Evolutionary conservation across 2,888 invertebrate genomes (phyloP), one percentile per base, ranked within the genome.

Genomic region (Listrodromus nycthemerus): DNA sequence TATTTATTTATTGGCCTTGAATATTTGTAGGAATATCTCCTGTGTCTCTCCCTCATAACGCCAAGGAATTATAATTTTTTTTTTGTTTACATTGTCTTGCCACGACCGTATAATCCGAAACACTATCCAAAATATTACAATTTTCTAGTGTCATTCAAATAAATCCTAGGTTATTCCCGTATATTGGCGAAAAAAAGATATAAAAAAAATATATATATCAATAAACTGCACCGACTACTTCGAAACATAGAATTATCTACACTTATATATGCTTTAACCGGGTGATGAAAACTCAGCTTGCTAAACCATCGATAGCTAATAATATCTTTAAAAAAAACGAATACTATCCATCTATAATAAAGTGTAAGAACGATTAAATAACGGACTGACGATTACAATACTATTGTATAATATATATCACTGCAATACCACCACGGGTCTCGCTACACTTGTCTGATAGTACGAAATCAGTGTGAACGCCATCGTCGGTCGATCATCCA

Each of bases 341-440:
- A 83, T 73, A 83, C 55, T 83, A 80, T 69, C 37, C 63, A 58
- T 73, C 77, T 80, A 80, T 69, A 52, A 74, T 52, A 55, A 80
- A 65, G 45, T 61, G 55, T 73, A 67, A 65, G 6, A 65, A 33
- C 48, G 21, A 33, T 24, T n/a, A 30, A 48, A 61, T 61, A 48
- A 50, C 24, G 58, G 7, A n/a, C 19, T 52, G 50, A 75, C 41
- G 45, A 74, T 77, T 65, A 65, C 19, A n/a, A 27, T 16, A 61
- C 73, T 73, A 50, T 48, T 65, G 19, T 48, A 76, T 67, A 52
- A 66, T 76, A 73, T 73, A 37, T 50, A 76, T 73, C 74, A 74
- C 78, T 70, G 55, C 45, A 45, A 74, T 61, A 79, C 75, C 63
- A 48, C 55, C 41, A 55, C 67, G 24, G 27, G 66, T 71, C 4